Evolutionary conservation across 1,140 invertebrate species (phyloP).

Genomic region (Trichoplusia ni): DNA sequence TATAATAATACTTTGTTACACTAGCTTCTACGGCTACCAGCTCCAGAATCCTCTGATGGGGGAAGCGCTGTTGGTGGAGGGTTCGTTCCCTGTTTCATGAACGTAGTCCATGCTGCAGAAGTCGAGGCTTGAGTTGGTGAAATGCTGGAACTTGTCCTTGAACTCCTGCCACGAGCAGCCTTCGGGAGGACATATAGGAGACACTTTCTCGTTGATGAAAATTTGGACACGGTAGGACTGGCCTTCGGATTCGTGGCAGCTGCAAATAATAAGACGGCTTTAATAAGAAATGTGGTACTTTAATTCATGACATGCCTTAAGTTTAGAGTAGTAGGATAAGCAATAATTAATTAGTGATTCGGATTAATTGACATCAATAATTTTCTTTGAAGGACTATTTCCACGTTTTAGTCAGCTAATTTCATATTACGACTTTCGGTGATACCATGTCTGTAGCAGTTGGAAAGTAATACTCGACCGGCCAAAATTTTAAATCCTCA

Average conservation of each 20-base stretch:
- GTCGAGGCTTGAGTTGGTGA: conserved; percentile 45
- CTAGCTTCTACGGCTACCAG: not conserved
- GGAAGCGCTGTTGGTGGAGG: not conserved
- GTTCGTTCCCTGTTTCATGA: not conserved
- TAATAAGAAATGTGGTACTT: too few relatives aligned
- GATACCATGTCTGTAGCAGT: too few relatives aligned
- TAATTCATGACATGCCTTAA: too few relatives aligned
- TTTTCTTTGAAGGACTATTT: too few relatives aligned
- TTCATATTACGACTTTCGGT: too few relatives aligned
- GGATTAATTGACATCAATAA: too few relatives aligned
- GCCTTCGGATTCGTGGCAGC: conserved; percentile 45
- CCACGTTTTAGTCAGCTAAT: too few relatives aligned
- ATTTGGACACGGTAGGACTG: conserved; percentile 51
- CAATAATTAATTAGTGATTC: too few relatives aligned
- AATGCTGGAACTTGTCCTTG: conserved; percentile 47
- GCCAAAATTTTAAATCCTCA: too few relatives aligned
- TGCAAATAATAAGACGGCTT: conserved; percentile 32
- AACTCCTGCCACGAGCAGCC: conserved; percentile 65
- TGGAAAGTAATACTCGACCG: too few relatives aligned
- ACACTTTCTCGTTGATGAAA: conserved; percentile 58
- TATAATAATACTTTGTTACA: not conserved
- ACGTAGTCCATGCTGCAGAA: conserved; percentile 52
- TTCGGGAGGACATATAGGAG: conserved; percentile 53
- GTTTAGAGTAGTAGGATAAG: too few relatives aligned
- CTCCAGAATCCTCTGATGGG: not conserved